Evolutionary conservation across 1,140 invertebrate genomes (phyloP).

Genomic region (Aphelinus atriplicis): DNA sequence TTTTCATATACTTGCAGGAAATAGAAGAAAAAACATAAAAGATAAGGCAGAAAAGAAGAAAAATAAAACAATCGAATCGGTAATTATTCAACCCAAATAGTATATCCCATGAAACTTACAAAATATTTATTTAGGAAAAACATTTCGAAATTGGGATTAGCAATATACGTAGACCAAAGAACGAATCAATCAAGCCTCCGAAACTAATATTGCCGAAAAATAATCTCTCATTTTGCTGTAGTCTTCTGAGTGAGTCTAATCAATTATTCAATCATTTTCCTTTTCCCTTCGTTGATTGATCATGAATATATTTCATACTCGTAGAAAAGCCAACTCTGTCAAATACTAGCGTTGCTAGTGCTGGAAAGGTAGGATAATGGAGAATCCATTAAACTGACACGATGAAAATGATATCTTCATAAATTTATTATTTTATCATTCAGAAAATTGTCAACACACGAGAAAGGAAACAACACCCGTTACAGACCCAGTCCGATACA

Average conservation of each 20-base stretch:
- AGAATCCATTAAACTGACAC: neutral
- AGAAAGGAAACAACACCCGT: neutral
- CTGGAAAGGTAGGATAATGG: neutral
- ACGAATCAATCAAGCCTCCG: constrained; percentile 32
- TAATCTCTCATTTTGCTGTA: constrained; percentile 34
- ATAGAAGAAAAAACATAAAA: too few species aligned
- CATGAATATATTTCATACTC: too few species aligned
- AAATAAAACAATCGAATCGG: too few species aligned
- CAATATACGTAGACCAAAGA: constrained; percentile 43
- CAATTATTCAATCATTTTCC: too few species aligned
- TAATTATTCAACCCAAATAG: too few species aligned
- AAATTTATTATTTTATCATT: neutral
- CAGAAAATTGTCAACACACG: neutral
- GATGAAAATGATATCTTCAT: neutral
- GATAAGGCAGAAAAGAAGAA: too few species aligned
- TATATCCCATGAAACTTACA: too few species aligned
- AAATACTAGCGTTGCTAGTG: too few species aligned
- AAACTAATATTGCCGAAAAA: constrained; percentile 42
- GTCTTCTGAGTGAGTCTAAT: constrained; percentile 35
- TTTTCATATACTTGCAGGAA: too few species aligned
- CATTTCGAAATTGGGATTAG: too few species aligned
- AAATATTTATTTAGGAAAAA: too few species aligned
- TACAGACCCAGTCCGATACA: neutral
- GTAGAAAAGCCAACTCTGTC: constrained; percentile 13
- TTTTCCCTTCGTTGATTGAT: too few species aligned